A percentile compares a stretch with the other conserved stretches of the same genome.
Evolutionary conservation across 2,113 vertebrate species (phyloP).

Genomic region (Myotis yumanensis): DNA sequence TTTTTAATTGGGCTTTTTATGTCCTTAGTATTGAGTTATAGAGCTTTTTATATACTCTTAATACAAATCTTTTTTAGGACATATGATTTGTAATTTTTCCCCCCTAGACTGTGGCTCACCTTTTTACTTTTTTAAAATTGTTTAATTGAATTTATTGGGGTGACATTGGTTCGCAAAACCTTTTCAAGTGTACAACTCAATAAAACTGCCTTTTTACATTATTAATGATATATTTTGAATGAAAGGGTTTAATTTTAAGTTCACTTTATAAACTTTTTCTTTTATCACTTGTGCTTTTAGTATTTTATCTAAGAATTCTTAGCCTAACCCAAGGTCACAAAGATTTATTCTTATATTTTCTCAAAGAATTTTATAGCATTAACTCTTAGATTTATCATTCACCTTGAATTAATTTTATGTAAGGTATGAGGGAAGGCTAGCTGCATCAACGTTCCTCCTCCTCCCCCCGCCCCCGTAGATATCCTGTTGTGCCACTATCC

Average conservation of each 20-base stretch:
- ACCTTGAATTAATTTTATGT: neutral
- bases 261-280: neutral
- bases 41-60: neutral
- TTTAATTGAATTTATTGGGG: neutral
- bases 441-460: neutral
- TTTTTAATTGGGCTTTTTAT: neutral
- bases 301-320: neutral
- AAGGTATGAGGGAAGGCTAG: neutral
- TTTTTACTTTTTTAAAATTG: neutral
- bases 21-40: neutral
- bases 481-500: accelerated
- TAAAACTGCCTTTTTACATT: neutral
- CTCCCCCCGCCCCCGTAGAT: neutral
- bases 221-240: neutral
- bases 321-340: neutral
- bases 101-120: neutral
- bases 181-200: neutral
- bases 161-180: neutral
- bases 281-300: neutral
- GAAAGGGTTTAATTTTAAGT: neutral
- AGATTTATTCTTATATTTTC: neutral
- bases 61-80: neutral
- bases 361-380: neutral
- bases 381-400: neutral
- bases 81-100: neutral